Evolutionary conservation across 1,140 invertebrate species (phyloP).

Genomic region (Hermetia illucens): DNA sequence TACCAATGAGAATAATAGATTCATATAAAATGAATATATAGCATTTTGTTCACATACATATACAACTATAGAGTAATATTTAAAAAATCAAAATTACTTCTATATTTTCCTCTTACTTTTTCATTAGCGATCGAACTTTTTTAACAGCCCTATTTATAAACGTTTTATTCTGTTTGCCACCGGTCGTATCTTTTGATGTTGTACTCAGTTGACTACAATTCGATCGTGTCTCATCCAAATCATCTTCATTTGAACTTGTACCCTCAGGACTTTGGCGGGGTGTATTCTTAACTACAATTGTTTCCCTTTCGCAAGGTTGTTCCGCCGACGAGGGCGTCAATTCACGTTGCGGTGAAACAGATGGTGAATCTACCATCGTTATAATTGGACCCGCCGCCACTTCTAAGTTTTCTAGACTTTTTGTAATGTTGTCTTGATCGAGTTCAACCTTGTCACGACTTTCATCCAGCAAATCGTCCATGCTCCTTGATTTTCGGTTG

Average conservation of each 20-base stretch:
- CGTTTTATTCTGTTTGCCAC: slow-evolving; percentile 32
- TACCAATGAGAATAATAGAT: no score
- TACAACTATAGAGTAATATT: no score
- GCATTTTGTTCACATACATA: no score
- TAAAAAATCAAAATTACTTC: no score
- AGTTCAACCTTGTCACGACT: no score
- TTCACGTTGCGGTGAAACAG: no score
- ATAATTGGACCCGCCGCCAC: no score
- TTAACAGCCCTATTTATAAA: slow-evolving; percentile 57
- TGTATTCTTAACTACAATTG: slow-evolving; percentile 2
- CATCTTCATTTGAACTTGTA: slow-evolving; percentile 25
- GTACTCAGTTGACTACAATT: slow-evolving; percentile 11
- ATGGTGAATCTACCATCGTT: no score
- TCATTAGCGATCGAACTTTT: slow-evolving; percentile 51
- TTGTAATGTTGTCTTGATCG: no score
- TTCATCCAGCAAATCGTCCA: slow-evolving; percentile 46
- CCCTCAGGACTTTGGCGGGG: slow-evolving; percentile 23
- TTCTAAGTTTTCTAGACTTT: no score
- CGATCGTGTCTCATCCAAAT: slow-evolving; percentile 17
- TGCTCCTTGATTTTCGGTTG: slow-evolving; percentile 45
- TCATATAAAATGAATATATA: no score
- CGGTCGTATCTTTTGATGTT: slow-evolving; percentile 30
- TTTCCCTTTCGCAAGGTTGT: slow-evolving; percentile 3
- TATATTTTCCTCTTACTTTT: slow-evolving; percentile 34
- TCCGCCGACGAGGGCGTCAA: no score